A percentile compares a stretch with the other conserved stretches of the same genome.
These are phyloP conservation scores for Priocnemis perturbator DNA, from an alignment of 2,888 invertebrate genomes.

Conservation along the genomic window DNA sequence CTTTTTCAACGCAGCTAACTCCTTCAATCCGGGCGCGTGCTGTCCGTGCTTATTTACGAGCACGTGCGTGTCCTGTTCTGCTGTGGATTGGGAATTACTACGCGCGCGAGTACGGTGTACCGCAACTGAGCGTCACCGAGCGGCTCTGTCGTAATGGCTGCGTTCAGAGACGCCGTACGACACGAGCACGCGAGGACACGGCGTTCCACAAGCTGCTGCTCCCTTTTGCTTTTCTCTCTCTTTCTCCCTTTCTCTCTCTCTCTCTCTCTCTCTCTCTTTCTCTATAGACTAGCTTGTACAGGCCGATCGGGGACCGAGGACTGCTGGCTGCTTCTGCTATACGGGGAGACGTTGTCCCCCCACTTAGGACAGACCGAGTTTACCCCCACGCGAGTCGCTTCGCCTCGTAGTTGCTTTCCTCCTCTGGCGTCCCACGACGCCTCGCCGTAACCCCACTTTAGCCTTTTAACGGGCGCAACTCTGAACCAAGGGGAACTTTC, in stretches of 20 bases:
- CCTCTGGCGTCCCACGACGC: constrained; percentile 23
- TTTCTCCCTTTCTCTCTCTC: constrained; percentile 21
- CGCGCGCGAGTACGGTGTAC: constrained; percentile 40
- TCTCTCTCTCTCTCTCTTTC: constrained; percentile 27
- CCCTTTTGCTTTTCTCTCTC: constrained; percentile 32
- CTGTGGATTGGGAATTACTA: constrained; percentile 37
- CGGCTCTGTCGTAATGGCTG: constrained; percentile 56
- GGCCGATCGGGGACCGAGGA: constrained; percentile 38
- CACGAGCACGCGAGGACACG: constrained; percentile 58
- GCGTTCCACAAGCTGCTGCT: constrained; percentile 45
- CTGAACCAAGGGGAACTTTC: constrained; percentile 26
- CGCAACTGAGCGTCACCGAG: constrained; percentile 56
- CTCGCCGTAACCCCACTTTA: constrained; percentile 37
- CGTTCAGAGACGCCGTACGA: constrained; percentile 57
- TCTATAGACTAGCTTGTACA: constrained; percentile 7
- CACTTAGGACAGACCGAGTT: constrained; percentile 20
- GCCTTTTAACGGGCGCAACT: constrained; percentile 32
- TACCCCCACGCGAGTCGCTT: constrained; percentile 22
- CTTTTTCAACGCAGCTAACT: not conserved
- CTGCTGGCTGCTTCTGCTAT: constrained; percentile 39
- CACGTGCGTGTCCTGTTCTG: constrained; percentile 42
- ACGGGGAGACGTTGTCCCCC: constrained; percentile 48
- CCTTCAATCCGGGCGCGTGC: constrained; percentile 7
- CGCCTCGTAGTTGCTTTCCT: constrained; percentile 16
- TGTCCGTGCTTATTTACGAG: constrained; percentile 23